Conservation (phyloP, 1,140 invertebrate genomes). For the Carposina sasakii region DNA sequence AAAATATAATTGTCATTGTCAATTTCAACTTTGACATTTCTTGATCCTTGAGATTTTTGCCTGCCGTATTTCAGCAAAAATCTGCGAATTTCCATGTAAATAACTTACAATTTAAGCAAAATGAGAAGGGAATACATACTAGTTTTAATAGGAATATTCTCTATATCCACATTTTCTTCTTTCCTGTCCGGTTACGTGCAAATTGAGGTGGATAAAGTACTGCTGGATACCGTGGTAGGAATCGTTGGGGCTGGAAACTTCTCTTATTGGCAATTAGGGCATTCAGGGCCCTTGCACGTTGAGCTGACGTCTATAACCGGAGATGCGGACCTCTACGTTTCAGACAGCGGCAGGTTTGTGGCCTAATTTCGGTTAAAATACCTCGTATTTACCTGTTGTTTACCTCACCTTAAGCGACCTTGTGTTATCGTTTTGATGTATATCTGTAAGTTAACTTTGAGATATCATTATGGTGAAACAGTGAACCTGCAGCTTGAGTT, state of each 20-base stretch:
- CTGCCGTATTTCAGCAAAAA: too few species aligned
- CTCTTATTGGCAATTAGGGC: conserved; percentile 58
- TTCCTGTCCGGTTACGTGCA: conserved; percentile 34
- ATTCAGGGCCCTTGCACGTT: conserved; percentile 46
- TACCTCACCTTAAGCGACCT: background rate
- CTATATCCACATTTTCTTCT: conserved; percentile 41
- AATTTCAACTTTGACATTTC: too few species aligned
- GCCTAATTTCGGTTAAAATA: background rate
- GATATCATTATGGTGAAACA: too few species aligned
- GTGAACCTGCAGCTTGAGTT: too few species aligned
- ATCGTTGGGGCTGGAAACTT: conserved; percentile 53
- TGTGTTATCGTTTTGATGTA: too few species aligned
- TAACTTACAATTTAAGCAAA: too few species aligned
- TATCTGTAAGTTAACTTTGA: too few species aligned
- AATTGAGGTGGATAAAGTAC: conserved; percentile 36
- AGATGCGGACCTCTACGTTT: conserved; percentile 58
- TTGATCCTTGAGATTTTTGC: too few species aligned
- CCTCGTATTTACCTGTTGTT: background rate
- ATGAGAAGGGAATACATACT: conserved; percentile 50
- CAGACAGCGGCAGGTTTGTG: conserved; percentile 47
- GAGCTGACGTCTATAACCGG: conserved; percentile 49
- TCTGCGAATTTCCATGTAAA: too few species aligned
- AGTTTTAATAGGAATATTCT: conserved; percentile 46
- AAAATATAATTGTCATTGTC: too few species aligned
- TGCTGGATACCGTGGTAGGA: conserved; percentile 49